A percentile compares a stretch with the other conserved stretches of the same genome.
Evolutionary conservation across 2,888 invertebrate genomes (phyloP).

Genomic region (Cerastis rubricosa): DNA sequence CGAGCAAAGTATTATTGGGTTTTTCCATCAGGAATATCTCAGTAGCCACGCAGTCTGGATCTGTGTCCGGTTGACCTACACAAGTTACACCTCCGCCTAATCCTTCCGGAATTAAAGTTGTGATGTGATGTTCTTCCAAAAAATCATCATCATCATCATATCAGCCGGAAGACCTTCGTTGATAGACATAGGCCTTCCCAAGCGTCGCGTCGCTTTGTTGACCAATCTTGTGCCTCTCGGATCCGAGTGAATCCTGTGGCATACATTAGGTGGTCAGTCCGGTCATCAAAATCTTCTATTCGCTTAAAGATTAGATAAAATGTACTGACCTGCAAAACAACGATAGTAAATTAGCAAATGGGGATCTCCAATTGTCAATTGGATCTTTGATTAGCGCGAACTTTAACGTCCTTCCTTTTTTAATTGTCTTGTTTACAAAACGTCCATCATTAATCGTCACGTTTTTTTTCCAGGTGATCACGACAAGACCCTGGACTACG

Average conservation of each 20-base stretch:
- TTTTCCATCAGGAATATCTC: background rate
- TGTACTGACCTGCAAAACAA: background rate
- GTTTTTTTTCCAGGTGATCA: conserved; percentile 82
- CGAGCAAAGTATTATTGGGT: background rate
- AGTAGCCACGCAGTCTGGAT: background rate
- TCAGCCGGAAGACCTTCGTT: background rate
- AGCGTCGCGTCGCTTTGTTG: no score
- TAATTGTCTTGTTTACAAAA: background rate
- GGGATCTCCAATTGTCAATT: background rate
- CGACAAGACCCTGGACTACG: conserved; percentile 76
- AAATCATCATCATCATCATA: background rate
- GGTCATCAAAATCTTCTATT: background rate
- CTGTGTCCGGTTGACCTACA: no score
- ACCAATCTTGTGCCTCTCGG: background rate
- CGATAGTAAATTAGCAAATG: no score
- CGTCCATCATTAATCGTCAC: background rate
- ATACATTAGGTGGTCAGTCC: background rate
- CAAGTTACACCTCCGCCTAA: background rate
- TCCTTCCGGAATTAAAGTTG: no score
- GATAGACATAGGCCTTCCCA: background rate
- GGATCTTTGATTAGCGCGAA: background rate
- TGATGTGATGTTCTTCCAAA: background rate
- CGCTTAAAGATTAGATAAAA: background rate
- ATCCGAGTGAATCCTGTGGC: background rate
- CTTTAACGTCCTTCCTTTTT: background rate